These are phyloP conservation scores for Luehdorfia chinensis DNA, from an alignment of 1,140 invertebrate genomes.

Conservation along the genomic window DNA sequence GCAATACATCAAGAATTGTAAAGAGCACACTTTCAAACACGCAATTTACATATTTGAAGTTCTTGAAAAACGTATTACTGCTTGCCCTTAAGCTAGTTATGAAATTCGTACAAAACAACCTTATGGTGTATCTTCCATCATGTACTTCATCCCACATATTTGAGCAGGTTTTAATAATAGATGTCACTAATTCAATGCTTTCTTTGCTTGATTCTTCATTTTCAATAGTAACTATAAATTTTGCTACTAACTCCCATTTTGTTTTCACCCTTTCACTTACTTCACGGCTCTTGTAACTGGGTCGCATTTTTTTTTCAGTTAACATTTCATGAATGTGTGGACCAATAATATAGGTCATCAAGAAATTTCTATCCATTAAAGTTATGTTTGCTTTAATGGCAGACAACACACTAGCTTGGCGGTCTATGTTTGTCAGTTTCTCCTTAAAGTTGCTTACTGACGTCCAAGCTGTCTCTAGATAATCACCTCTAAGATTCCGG, in stretches of 20 bases:
- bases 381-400: slow-evolving; percentile 22
- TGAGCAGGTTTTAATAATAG: slow-evolving; percentile 26
- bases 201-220: slow-evolving; percentile 24
- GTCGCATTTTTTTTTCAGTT: slow-evolving; percentile 19
- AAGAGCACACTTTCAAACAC: slow-evolving; percentile 18
- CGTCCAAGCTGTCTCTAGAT: slow-evolving; percentile 32
- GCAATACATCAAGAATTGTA: slow-evolving; percentile 18
- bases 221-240: slow-evolving; percentile 30
- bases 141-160: slow-evolving; percentile 27
- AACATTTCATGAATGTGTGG: slow-evolving; percentile 32
- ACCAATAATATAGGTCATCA: slow-evolving; percentile 28
- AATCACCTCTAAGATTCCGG: slow-evolving; percentile 23
- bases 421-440: slow-evolving; percentile 25
- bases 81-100: neutral
- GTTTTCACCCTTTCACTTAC: slow-evolving; percentile 17
- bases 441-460: slow-evolving; percentile 31
- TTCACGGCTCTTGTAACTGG: slow-evolving; percentile 12
- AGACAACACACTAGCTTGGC: slow-evolving; percentile 25
- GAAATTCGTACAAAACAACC: neutral
- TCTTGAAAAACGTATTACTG: neutral
- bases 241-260: slow-evolving; percentile 37
- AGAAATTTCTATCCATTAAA: slow-evolving; percentile 27
- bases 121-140: slow-evolving; percentile 18
- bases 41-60: neutral
- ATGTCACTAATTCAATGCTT: slow-evolving; percentile 24